Evolutionary conservation across 30 jellyfish, hydroid and myxozoan species (phyloP), one percentile per base, ranked within the genome.

Genomic region (Nemopilema nomurai): DNA sequence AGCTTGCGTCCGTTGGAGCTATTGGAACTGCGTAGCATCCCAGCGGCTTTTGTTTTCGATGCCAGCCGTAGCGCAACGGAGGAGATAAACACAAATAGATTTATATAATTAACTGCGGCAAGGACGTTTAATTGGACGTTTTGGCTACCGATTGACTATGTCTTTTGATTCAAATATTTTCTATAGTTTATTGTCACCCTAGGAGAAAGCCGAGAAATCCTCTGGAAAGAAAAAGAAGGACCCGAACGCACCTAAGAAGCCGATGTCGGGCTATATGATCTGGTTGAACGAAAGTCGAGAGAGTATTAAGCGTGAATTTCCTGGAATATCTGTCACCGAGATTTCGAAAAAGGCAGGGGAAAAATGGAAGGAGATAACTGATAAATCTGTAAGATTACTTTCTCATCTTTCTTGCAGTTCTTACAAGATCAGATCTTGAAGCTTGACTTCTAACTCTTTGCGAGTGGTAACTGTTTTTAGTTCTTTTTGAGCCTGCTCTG

Each of bases 331-430:
- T 8, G 62, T 92, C 51, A 87, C 96, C 16, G 98, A 92, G n/a
- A 71, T 92, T 9, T 71, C 98, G 28, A 92, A 77, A 83, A 92
- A 92, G 80, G 98, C 96, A 52, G 98, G 95, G 0, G 98, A 92
- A 68, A 49, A 69, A 49, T 92, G 98, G 98, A 81, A 82, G 28
- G 71, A 74, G 50, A 51, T 87, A 1, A 66, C 88, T 0, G 98
- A 87, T 73, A 92, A 88, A 70, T 32, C 92, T 81, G 98, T 92
- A 71, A 21, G 85, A 18, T 4, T 4, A 16, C 17, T 51, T 9
- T 51, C 19, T 19, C 67, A 51, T 51, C 67, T 51, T 51, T 51
- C 67, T 51, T 51, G 20, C 19, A 16, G 16, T 9, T 51, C 19
- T 51, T 51, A n/a, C n/a, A n/a, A n/a, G n/a, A n/a, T n/a, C n/a